phyloP scores from a whole-genome alignment of 2,888 invertebrate genomes.

The Elegia similella region DNA sequence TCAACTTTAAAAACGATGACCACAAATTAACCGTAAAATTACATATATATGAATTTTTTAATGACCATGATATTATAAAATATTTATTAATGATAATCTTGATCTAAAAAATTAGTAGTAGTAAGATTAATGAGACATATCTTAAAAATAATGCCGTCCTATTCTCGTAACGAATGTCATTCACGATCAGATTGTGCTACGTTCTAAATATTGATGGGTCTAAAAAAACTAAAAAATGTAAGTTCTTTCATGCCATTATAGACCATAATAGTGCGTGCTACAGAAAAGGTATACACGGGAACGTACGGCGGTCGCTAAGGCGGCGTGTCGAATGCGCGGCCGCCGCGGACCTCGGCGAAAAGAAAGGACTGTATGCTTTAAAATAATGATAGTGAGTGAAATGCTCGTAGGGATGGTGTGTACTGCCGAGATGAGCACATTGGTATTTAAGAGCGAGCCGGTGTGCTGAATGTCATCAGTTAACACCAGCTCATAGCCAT shows the following conservation, averaged over 20 bases:
- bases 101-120: background rate
- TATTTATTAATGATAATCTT: too few relatives aligned
- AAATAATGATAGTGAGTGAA: conserved; percentile 78
- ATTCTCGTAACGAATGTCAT: conserved; percentile 1
- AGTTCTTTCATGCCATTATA: background rate
- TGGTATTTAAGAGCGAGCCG: conserved; percentile 78
- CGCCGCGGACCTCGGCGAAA: conserved; percentile 62
- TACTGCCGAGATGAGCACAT: conserved; percentile 77
- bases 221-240: background rate
- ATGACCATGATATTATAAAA: too few relatives aligned
- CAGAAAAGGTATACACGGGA: background rate
- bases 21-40: too few relatives aligned
- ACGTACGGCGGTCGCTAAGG: conserved; percentile 63
- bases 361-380: conserved; percentile 77
- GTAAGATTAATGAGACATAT: background rate
- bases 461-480: conserved; percentile 78
- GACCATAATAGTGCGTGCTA: conserved; percentile 3
- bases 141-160: background rate
- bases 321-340: conserved; percentile 65
- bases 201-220: conserved; percentile 7
- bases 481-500: conserved; percentile 66
- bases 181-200: background rate
- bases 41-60: too few relatives aligned
- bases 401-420: conserved; percentile 79
- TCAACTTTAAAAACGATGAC: too few relatives aligned